Evolutionary conservation across 2,113 vertebrate genomes (phyloP).

Genomic region (Seriola rivoliana): DNA sequence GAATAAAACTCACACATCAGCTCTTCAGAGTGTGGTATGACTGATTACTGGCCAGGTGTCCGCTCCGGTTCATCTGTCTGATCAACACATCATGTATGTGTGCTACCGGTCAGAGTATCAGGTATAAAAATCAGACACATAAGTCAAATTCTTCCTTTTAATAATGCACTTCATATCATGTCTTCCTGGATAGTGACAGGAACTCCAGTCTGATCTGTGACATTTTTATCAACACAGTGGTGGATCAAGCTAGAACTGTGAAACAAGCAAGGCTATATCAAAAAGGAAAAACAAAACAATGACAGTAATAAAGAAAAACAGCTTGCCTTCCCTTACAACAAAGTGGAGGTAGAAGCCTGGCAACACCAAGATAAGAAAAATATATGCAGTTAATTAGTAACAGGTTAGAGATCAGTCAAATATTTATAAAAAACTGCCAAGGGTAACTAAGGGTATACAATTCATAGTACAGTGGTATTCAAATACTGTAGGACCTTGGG

Average conservation of each 20-base stretch:
- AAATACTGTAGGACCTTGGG: not conserved
- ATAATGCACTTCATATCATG: slow-evolving; percentile 41
- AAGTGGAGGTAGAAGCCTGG: slow-evolving; percentile 37
- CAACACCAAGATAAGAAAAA: slow-evolving; percentile 22
- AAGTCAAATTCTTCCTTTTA: slow-evolving; percentile 39
- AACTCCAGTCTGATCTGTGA: slow-evolving; percentile 7
- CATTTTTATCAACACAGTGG: slow-evolving; percentile 16
- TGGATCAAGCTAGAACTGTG: not conserved
- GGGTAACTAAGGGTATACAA: slow-evolving; percentile 1
- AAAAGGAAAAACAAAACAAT: slow-evolving; percentile 16
- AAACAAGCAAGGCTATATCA: not conserved
- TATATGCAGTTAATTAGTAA: slow-evolving; percentile 4
- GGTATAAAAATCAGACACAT: slow-evolving; percentile 18
- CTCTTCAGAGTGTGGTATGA: too few relatives aligned
- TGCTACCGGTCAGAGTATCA: not conserved
- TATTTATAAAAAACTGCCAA: not conserved
- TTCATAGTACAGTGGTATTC: not conserved
- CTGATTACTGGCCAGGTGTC: not conserved
- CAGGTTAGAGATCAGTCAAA: slow-evolving; percentile 21
- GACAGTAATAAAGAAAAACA: not conserved
- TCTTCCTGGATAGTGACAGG: not conserved
- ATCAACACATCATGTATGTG: not conserved
- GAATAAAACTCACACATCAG: not conserved
- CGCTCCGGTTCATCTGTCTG: not conserved
- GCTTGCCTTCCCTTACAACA: slow-evolving; percentile 28